Conservation (phyloP, 2,888 invertebrate species). For the Tetragonisca angustula region DNA sequence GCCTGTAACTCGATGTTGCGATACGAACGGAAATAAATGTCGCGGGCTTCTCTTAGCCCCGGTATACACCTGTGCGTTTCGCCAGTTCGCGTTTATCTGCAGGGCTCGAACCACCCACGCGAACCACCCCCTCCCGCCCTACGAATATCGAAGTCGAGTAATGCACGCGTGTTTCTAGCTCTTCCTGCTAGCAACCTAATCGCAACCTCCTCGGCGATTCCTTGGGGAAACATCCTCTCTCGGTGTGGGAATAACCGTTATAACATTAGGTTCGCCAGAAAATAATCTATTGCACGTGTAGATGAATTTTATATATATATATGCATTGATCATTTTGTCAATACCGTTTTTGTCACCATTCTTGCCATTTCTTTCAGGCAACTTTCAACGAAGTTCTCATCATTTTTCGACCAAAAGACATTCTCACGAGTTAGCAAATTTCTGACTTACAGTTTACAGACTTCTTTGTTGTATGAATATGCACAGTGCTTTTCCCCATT, state of each 20-base stretch:
- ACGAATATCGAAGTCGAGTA: slow-evolving; percentile 39
- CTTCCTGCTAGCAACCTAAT: not conserved
- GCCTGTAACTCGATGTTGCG: slow-evolving; percentile 7
- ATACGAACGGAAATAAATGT: slow-evolving; percentile 36
- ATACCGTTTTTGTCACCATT: no score
- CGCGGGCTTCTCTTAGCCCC: slow-evolving; percentile 14
- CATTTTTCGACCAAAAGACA: no score
- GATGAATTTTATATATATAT: no score
- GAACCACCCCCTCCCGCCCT: slow-evolving; percentile 15
- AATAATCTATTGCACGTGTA: no score
- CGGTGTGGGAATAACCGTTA: not conserved
- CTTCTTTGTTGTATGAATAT: no score
- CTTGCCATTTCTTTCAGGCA: no score
- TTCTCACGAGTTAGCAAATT: no score
- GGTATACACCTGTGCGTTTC: slow-evolving; percentile 39
- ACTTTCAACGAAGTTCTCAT: no score
- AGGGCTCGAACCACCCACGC: slow-evolving; percentile 41
- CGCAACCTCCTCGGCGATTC: not conserved
- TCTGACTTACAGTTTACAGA: no score
- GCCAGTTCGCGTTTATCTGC: slow-evolving; percentile 31
- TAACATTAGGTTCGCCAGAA: no score
- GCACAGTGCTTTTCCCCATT: no score
- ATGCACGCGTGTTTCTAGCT: not conserved
- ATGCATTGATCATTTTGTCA: no score
- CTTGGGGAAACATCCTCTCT: not conserved